These are phyloP conservation scores for Chaetophractus vellerosus DNA, from an alignment of 2,797 vertebrate species.

Conservation along the genomic window DNA sequence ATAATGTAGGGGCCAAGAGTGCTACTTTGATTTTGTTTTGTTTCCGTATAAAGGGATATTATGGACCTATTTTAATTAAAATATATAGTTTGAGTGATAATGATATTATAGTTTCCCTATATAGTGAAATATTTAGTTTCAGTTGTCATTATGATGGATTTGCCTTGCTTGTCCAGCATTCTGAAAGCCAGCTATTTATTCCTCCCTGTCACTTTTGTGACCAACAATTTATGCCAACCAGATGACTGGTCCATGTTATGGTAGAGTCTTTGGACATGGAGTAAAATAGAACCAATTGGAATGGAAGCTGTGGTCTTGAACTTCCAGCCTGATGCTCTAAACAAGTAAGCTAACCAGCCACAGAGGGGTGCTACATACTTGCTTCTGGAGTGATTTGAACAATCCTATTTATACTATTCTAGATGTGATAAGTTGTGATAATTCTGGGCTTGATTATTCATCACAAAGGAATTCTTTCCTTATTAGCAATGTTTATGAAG, in stretches of 20 bases:
- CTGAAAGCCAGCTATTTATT: background rate
- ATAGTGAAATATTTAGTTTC: background rate
- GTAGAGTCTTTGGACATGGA: background rate
- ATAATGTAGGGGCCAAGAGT: background rate
- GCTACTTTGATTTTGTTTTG: background rate
- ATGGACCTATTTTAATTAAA: background rate
- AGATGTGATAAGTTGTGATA: background rate
- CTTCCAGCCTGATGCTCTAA: background rate
- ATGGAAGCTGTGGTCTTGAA: background rate
- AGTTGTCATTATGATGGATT: background rate
- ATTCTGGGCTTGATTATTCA: background rate
- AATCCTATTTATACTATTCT: constrained; percentile 53
- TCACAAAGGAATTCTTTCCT: background rate
- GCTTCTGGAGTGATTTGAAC: background rate
- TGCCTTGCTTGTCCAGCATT: background rate
- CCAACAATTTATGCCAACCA: background rate
- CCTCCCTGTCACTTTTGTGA: background rate
- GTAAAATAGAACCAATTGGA: background rate
- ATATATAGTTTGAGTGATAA: background rate
- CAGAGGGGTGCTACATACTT: background rate
- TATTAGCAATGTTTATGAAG: constrained; percentile 31
- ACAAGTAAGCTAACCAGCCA: background rate
- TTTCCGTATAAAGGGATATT: background rate
- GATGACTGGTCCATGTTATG: background rate
- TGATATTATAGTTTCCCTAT: background rate